These are phyloP conservation scores for Sorex fumeus DNA, from an alignment of 2,113 vertebrate genomes.

Conservation along the genomic window DNA sequence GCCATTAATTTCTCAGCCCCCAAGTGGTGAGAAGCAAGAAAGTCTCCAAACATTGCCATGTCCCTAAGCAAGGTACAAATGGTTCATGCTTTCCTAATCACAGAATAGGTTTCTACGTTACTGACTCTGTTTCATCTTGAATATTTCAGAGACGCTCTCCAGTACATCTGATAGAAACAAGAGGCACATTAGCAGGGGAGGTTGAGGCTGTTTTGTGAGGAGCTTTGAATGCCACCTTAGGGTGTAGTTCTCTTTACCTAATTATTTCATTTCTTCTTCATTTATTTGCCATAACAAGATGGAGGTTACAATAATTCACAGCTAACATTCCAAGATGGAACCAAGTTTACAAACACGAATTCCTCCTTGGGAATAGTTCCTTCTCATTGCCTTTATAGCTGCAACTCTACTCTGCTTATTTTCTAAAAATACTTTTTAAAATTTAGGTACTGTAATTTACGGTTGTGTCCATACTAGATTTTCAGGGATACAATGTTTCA, in stretches of 20 bases:
- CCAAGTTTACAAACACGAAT: neutral
- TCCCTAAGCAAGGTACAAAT: neutral
- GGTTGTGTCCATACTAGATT: no score
- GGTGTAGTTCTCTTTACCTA: neutral
- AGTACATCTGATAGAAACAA: neutral
- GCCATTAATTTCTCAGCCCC: neutral
- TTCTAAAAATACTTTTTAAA: no score
- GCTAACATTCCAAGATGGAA: conserved; percentile 19
- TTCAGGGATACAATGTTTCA: no score
- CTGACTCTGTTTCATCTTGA: neutral
- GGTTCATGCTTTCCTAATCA: neutral
- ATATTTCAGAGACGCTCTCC: neutral
- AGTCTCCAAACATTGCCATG: neutral
- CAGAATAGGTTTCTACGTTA: neutral
- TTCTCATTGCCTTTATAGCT: neutral
- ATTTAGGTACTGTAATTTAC: no score
- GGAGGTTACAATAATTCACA: conserved; percentile 2
- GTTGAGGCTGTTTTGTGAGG: neutral
- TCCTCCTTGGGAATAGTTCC: conserved; percentile 10
- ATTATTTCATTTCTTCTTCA: neutral
- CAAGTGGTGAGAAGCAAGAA: neutral
- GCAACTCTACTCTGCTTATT: no score
- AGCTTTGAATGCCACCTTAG: neutral
- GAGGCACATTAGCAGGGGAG: neutral
- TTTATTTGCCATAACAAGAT: conserved; percentile 12